Evolutionary conservation across 2,888 invertebrate species (phyloP).

Genomic region (Argyresthia albistria): DNA sequence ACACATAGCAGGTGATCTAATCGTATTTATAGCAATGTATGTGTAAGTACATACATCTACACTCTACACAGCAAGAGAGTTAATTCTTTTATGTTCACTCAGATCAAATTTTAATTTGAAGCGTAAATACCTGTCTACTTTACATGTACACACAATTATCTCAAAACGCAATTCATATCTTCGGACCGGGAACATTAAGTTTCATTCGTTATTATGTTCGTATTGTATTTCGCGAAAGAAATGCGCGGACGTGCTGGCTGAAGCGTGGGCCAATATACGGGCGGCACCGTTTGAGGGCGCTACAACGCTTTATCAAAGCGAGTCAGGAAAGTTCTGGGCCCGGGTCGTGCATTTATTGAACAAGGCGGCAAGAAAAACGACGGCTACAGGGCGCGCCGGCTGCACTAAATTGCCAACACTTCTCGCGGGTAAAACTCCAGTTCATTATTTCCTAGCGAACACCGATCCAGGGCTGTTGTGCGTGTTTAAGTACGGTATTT

Average conservation of each 20-base stretch:
- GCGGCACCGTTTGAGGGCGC: neutral
- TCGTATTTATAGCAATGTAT: too few relatives aligned
- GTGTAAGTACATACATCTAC: too few relatives aligned
- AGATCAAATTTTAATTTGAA: too few relatives aligned
- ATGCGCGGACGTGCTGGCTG: neutral
- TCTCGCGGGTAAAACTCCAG: conserved; percentile 34
- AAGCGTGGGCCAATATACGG: neutral
- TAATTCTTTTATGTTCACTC: too few relatives aligned
- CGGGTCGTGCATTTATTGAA: conserved; percentile 51
- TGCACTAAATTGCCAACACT: conserved; percentile 59
- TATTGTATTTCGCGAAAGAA: neutral
- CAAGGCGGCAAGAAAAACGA: conserved; percentile 57
- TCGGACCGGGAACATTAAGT: too few relatives aligned
- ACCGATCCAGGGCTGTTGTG: conserved; percentile 29
- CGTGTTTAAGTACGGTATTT: conserved; percentile 5
- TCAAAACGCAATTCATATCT: too few relatives aligned
- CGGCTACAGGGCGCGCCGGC: conserved; percentile 49
- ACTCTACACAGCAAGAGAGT: too few relatives aligned
- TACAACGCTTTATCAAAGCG: conserved; percentile 3
- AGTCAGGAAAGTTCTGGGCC: conserved; percentile 23
- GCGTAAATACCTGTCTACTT: too few relatives aligned
- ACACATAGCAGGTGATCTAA: too few relatives aligned
- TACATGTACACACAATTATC: too few relatives aligned
- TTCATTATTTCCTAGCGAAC: conserved; percentile 56
- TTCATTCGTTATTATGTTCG: neutral